phyloP scores from a whole-genome alignment of 2,888 invertebrate genomes.

The Sphaerophoria rueppellii region DNA sequence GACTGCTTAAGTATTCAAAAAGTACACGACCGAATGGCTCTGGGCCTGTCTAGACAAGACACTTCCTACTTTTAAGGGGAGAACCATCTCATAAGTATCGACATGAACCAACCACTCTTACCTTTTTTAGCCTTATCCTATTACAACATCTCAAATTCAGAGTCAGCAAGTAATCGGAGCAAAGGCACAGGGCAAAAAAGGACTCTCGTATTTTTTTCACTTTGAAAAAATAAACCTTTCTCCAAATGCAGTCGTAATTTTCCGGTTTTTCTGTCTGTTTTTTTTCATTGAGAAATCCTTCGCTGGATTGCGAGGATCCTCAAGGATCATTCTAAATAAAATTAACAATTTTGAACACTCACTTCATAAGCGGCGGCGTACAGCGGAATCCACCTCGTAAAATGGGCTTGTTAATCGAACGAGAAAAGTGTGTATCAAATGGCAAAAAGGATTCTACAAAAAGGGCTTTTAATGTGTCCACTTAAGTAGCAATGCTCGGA shows the following conservation, averaged over 20 bases:
- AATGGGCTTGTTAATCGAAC: conserved; percentile 37
- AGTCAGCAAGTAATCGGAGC: conserved; percentile 62
- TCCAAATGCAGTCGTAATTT: conserved; percentile 59
- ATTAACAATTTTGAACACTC: conserved; percentile 70
- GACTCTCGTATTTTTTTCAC: conserved; percentile 33
- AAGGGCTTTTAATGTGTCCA: conserved; percentile 46
- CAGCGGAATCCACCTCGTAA: background rate
- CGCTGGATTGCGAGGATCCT: background rate
- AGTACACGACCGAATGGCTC: conserved; percentile 49
- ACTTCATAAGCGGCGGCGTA: conserved; percentile 43
- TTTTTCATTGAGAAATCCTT: background rate
- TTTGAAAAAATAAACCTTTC: conserved; percentile 57
- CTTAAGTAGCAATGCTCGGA: conserved; percentile 52
- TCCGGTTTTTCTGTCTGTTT: background rate
- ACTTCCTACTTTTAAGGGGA: conserved; percentile 8
- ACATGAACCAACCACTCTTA: background rate
- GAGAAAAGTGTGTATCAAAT: conserved; percentile 49
- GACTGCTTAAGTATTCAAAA: conserved; percentile 68
- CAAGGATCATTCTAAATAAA: conserved; percentile 43
- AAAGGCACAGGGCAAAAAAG: conserved; percentile 45
- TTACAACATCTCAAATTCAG: conserved; percentile 66
- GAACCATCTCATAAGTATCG: background rate
- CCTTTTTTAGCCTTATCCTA: conserved; percentile 61
- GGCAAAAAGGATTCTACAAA: conserved; percentile 44
- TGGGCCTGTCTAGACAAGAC: conserved; percentile 68